Evolutionary conservation across 1,140 invertebrate species (phyloP).

Genomic region (Halictus rubicundus): DNA sequence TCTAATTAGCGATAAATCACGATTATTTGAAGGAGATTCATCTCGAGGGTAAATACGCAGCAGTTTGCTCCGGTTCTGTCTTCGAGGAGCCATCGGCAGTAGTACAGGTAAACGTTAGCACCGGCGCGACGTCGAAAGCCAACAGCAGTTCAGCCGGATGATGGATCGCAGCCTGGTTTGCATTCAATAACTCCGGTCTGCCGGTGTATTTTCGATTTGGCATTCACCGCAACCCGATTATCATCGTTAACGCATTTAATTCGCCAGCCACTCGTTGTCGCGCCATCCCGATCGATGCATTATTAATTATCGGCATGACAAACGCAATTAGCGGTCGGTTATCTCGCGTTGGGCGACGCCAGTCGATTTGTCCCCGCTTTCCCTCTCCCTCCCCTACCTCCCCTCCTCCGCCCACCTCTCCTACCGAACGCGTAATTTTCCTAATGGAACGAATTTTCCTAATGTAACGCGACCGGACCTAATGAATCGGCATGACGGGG

Average conservation of each 20-base stretch:
- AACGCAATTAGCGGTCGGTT: constrained; percentile 60
- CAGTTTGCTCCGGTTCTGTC: background rate
- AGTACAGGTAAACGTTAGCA: constrained; percentile 39
- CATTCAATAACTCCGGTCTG: constrained; percentile 60
- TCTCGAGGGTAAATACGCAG: too few relatives aligned
- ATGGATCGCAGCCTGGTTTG: constrained; percentile 65
- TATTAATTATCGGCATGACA: constrained; percentile 67
- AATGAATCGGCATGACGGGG: too few relatives aligned
- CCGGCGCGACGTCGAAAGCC: constrained; percentile 44
- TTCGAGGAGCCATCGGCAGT: background rate
- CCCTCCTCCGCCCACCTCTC: background rate
- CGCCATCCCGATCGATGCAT: constrained; percentile 51
- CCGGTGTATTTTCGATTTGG: constrained; percentile 67
- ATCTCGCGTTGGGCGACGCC: background rate
- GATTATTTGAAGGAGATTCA: too few relatives aligned
- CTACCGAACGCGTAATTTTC: background rate
- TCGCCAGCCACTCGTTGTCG: constrained; percentile 56
- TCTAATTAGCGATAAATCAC: too few relatives aligned
- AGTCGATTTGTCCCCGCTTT: constrained; percentile 38
- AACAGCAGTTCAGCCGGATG: constrained; percentile 46
- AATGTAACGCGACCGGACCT: constrained; percentile 1
- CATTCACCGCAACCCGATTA: constrained; percentile 65
- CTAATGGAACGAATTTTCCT: constrained; percentile 36
- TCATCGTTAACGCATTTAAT: constrained; percentile 68
- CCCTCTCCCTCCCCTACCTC: too few relatives aligned